phyloP scores from a whole-genome alignment of 2,888 invertebrate genomes.

The Melanostoma scalare region DNA sequence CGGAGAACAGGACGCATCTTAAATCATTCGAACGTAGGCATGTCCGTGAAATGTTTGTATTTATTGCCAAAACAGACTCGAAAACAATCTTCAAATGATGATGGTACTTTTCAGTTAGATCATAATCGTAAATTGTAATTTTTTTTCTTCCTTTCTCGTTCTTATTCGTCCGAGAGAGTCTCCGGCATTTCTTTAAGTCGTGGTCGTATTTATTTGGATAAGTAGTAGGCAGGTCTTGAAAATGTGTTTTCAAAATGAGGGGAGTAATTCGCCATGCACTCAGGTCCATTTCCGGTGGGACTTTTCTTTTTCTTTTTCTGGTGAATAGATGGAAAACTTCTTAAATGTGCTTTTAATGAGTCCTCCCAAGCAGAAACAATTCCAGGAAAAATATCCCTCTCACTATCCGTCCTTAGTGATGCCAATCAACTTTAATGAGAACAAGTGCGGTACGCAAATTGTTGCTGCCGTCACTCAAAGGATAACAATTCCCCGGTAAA shows the following conservation, averaged over 20 bases:
- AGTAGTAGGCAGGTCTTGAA: constrained; percentile 7
- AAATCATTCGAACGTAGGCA: constrained; percentile 51
- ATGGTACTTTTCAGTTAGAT: constrained; percentile 60
- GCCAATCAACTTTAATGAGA: constrained; percentile 48
- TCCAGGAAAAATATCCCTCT: too few relatives aligned
- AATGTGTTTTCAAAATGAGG: constrained; percentile 31
- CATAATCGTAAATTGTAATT: constrained; percentile 64
- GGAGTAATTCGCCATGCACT: constrained; percentile 47
- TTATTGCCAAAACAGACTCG: constrained; percentile 47
- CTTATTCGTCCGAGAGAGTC: constrained; percentile 1
- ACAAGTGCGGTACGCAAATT: constrained; percentile 7
- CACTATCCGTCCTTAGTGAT: constrained; percentile 9
- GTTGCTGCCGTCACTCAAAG: constrained; percentile 39
- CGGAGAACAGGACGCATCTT: constrained; percentile 21
- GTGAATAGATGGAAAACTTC: constrained; percentile 11
- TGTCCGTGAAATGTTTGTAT: constrained; percentile 32
- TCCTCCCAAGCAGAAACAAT: not conserved
- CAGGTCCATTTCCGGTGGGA: constrained; percentile 50
- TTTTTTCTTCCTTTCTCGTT: not conserved
- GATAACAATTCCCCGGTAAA: constrained; percentile 43
- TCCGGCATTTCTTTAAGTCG: constrained; percentile 3
- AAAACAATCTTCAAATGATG: constrained; percentile 41
- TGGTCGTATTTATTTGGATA: too few relatives aligned
- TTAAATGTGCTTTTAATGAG: constrained; percentile 70
- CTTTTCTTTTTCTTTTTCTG: not conserved